These are phyloP conservation scores for Galeopterus variegatus DNA, from an alignment of 2,113 vertebrate genomes.

Conservation along the genomic window DNA sequence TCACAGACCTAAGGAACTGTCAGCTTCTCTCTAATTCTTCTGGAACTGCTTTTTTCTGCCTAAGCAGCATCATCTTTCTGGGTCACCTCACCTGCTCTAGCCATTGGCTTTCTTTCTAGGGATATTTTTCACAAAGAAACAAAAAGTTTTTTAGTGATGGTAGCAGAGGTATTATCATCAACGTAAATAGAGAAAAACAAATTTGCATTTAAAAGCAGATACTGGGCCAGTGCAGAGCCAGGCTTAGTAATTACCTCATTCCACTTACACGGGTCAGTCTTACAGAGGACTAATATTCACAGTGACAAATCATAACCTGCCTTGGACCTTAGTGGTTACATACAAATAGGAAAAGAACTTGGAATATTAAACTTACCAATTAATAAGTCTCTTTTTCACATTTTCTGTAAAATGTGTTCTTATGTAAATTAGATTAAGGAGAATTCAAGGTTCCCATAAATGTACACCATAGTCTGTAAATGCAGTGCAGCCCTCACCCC, in stretches of 20 bases:
- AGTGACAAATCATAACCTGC: not conserved
- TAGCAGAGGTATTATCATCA: not conserved
- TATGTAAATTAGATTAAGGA: not conserved
- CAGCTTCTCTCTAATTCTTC: not conserved
- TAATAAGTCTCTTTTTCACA: not conserved
- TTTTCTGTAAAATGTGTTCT: slow-evolving; percentile 20
- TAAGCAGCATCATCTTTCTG: not conserved
- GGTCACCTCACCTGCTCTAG: not conserved
- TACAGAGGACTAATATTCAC: not conserved
- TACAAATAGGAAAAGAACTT: not conserved
- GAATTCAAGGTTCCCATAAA: not conserved
- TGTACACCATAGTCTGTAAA: not conserved
- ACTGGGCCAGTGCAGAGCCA: not conserved
- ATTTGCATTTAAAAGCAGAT: slow-evolving; percentile 56
- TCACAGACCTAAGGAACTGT: not conserved
- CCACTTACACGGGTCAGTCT: not conserved
- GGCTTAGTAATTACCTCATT: not conserved
- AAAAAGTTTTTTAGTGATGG: not conserved
- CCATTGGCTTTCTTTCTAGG: not conserved
- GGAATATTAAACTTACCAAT: not conserved
- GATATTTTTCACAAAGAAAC: slow-evolving; percentile 43
- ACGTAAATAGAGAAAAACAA: not conserved
- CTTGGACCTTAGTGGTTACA: not conserved
- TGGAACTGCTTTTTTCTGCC: not conserved
- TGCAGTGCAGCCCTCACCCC: fast-evolving